These are phyloP conservation scores for Tiliacea aurago DNA, from an alignment of 2,888 invertebrate species.

Conservation along the genomic window DNA sequence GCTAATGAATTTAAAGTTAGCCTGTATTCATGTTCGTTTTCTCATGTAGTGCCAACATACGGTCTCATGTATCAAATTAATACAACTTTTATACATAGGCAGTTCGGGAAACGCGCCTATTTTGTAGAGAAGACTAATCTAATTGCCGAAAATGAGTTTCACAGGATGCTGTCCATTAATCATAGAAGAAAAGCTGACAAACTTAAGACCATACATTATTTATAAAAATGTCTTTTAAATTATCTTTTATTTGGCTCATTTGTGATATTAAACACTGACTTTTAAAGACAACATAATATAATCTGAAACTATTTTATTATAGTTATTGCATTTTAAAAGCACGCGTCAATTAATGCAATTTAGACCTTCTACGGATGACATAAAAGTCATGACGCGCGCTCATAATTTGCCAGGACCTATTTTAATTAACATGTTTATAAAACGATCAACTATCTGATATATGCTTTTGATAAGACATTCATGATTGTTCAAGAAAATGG, in stretches of 20 bases:
- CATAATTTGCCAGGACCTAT: not conserved
- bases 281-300: not conserved
- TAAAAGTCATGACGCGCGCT: not conserved
- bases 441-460: slow-evolving; percentile 22
- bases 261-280: not conserved
- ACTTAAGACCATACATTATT: slow-evolving; percentile 16
- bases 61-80: not conserved
- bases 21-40: slow-evolving; percentile 3
- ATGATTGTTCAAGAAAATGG: slow-evolving; percentile 1
- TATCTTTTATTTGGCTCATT: not conserved
- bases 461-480: slow-evolving; percentile 15
- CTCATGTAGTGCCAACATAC: slow-evolving; percentile 11
- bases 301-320: slow-evolving; percentile 7
- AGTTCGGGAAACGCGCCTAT: not conserved
- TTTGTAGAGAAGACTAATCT: not conserved
- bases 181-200: not conserved
- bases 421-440: not conserved
- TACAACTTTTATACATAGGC: not conserved
- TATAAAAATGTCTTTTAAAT: not conserved
- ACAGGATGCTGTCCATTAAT: not conserved
- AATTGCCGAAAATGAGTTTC: not conserved
- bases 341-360: not conserved
- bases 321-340: not conserved
- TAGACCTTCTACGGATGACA: slow-evolving; percentile 1
- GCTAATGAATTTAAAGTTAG: not conserved